Base-by-base conservation (phyloP, 2,797 vertebrate genomes). In the Peromyscus eremicus region DNA sequence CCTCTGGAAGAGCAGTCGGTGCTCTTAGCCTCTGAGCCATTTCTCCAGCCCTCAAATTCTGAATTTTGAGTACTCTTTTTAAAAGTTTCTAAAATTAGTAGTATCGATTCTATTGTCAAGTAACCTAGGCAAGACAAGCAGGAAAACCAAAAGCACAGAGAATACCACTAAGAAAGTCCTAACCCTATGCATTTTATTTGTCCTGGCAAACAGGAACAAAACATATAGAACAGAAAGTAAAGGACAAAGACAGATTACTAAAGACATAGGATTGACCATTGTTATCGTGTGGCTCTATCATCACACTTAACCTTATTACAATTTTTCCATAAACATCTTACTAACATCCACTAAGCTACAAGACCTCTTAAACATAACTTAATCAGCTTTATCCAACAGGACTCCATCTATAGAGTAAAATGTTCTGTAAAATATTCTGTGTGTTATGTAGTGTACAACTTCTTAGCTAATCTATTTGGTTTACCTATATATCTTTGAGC, bases 91-190 rank as follows among this genome's bases (percentile, higher is more conserved):
- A 19, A 93, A 90, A 90, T 64, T 64, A 64, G 37, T 64, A 32
- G 10, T 32, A 43, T 64, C 37, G 94, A 81, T 79, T 92, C 21
- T n/a, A 93, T 43, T 83, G n/a, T 13, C 1, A 2, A 94, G 62
- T 70, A 82, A 77, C 5, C 89, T 87, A 95, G 49, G 13, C 6
- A 83, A 92, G 27, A 73, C 68, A 27, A 87, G 6, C 25, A 95
- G 13, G 21, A 94, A 94, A 95, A 92, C 62, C 23, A 90, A 94
- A 89, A 43, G 73, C 49, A 52, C 23, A 88, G 21, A 94, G 55
- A 27, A 32, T 40, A 60, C 71, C 75, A 17, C 46, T 87, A n/a
- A 83, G 62, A 21, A 92, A 73, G 94, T 77, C 23, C 73, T 76
- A 81, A 52, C 68, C 5, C 27, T 29, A 71, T 6, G 4, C n/a